These are phyloP conservation scores for Gnathonemus longibarbis DNA, from an alignment of 2,113 vertebrate genomes.

Conservation along the genomic window DNA sequence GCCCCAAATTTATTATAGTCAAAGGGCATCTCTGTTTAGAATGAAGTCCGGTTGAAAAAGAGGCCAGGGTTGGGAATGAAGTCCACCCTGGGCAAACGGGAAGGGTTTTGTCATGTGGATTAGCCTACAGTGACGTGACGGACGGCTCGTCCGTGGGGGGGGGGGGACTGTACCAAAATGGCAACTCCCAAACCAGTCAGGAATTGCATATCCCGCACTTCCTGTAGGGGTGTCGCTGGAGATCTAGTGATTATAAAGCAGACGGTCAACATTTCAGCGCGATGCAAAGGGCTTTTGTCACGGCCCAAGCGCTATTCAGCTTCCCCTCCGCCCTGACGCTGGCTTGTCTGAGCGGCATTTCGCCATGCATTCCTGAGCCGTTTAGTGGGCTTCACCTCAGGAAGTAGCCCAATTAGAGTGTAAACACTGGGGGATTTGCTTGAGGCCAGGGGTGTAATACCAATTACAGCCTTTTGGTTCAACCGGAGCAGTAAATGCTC, in stretches of 20 bases:
- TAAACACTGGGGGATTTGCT: slow-evolving; percentile 49
- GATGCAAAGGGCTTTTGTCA: not conserved
- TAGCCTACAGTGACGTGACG: not conserved
- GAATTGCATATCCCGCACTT: not conserved
- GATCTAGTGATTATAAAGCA: not conserved
- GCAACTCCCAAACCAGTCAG: not conserved
- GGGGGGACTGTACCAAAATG: not conserved
- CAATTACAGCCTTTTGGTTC: slow-evolving; percentile 51
- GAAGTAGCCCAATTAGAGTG: slow-evolving; percentile 57
- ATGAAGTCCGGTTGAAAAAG: not conserved
- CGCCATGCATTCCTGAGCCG: slow-evolving; percentile 44
- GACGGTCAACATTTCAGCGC: not conserved
- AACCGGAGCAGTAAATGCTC: not conserved
- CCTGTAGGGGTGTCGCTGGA: not conserved
- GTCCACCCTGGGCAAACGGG: not conserved
- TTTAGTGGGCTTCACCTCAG: slow-evolving; percentile 55
- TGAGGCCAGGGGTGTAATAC: slow-evolving; percentile 22
- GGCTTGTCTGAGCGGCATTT: slow-evolving; percentile 27
- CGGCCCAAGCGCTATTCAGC: not conserved
- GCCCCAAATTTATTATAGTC: not conserved
- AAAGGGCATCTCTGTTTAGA: not conserved
- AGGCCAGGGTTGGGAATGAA: not conserved
- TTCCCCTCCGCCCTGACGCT: not conserved
- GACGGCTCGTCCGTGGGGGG: too few species aligned
- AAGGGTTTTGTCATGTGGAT: slow-evolving; percentile 4